Evolutionary conservation across 2,888 invertebrate genomes (phyloP), one percentile per base, ranked within the genome.

Genomic region (Tachina fera): DNA sequence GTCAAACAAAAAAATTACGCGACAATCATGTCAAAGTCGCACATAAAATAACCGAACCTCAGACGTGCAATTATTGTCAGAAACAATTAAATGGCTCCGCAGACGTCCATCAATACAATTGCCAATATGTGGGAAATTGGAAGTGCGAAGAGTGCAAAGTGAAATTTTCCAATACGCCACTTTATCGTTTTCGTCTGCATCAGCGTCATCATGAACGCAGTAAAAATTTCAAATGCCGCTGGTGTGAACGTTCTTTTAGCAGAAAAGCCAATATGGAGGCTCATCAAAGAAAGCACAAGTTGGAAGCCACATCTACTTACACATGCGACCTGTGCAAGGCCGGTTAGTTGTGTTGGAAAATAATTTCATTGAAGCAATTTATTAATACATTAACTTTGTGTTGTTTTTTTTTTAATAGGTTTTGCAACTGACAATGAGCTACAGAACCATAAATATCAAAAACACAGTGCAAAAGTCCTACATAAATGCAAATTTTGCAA

Each of bases 111-210:
- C 81, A 88, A 56, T 75, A 83, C 9, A 85, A 63, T 47, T 89
- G 88, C 14, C 80, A 84, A 65, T 87, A 81, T 76, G 9, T 89
- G 2, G 85, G 87, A 3, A 86, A 88, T 67, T 89, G 88, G 88
- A 68, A 87, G 70, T 89, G 88, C 77, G 16, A 72, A 8, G 56
- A 70, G 1, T 89, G 88, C 16, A 82, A 84, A 1, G 71, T 86
- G 43, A 70, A 84, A 51, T 88, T 89, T 53, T 16, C 16, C 1
- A 84, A 86, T 45, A 84, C 80, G 10, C 85, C 88, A 1, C 80
- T 88, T 1, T 75, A 75, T 79, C 87, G 87, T 53, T 88, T 87
- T 65, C 87, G 86, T 39, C 14, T 85, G 13, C 88, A 89, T 80
- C 88, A 89, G 56, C 84, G 88, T 19, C 76, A 85, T 60, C 88